Percentiles rank a stretch among this genome's conserved stretches.
These are phyloP conservation scores for Scrobipalpa atriplicella DNA, from an alignment of 2,888 invertebrate genomes.

Conservation along the genomic window DNA sequence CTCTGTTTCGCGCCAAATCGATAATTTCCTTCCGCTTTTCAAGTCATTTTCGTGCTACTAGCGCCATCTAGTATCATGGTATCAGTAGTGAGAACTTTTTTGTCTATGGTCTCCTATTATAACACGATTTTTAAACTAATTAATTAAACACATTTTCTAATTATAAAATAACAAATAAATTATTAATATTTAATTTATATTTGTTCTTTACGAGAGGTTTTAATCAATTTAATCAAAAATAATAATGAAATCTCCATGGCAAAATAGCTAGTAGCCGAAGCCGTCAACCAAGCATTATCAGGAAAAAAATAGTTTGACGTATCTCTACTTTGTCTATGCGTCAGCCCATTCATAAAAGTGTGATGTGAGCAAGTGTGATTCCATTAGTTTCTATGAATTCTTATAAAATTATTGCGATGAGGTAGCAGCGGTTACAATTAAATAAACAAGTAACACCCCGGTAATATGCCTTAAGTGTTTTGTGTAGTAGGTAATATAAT, in stretches of 20 bases:
- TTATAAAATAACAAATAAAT: not conserved
- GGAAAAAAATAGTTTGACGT: slow-evolving; percentile 35
- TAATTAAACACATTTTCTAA: not conserved
- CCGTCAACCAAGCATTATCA: not conserved
- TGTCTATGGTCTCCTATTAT: slow-evolving; percentile 13
- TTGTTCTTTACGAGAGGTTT: not conserved
- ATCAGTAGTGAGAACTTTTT: not conserved
- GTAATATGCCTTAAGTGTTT: slow-evolving; percentile 77
- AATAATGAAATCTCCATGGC: not conserved
- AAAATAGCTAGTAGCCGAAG: not conserved
- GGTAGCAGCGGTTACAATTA: slow-evolving; percentile 65
- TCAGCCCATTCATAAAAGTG: slow-evolving; percentile 49
- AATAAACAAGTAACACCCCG: slow-evolving; percentile 56
- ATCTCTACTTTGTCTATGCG: slow-evolving; percentile 43
- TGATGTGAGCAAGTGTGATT: slow-evolving; percentile 62
- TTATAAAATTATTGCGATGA: slow-evolving; percentile 63
- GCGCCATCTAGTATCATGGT: slow-evolving; percentile 35
- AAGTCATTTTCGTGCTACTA: slow-evolving; percentile 30
- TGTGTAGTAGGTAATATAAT: slow-evolving; percentile 57
- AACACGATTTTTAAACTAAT: not conserved
- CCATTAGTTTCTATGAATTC: slow-evolving; percentile 47
- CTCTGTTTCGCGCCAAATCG: slow-evolving; percentile 61
- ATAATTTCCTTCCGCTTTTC: slow-evolving; percentile 50
- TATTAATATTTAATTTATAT: not conserved
- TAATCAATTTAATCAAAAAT: not conserved